Conservation (phyloP, 2,888 invertebrate species). For the Pyrgus malvae region DNA sequence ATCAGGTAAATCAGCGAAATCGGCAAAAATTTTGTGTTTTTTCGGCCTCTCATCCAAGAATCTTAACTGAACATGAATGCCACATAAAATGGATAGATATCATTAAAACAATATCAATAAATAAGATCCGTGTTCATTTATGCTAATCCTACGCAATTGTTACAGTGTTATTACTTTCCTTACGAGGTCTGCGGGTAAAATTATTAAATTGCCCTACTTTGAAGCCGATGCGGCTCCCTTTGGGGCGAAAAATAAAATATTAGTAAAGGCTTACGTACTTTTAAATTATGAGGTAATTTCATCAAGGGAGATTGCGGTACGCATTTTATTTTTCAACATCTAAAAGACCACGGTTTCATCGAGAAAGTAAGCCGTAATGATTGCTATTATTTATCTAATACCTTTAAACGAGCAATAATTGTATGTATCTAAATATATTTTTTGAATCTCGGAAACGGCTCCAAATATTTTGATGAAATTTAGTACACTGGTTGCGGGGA, state of each 20-base stretch:
- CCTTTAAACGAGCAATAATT: no score
- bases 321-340: conserved; percentile 31
- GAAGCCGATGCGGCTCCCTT: conserved; percentile 26
- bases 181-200: conserved; percentile 63
- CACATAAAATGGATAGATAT: no score
- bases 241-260: conserved; percentile 36
- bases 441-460: no score
- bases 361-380: conserved; percentile 22
- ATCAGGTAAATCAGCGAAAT: no score
- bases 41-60: no score
- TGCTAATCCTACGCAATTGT: conserved; percentile 67
- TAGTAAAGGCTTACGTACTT: conserved; percentile 31
- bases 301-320: conserved; percentile 34
- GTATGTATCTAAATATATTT: no score
- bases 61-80: no score
- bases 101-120: no score
- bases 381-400: conserved; percentile 28
- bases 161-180: conserved; percentile 65
- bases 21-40: no score
- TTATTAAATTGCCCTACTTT: conserved; percentile 68
- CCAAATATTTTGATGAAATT: no score
- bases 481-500: no score
- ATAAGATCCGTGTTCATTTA: no score
- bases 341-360: conserved; percentile 24
- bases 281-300: conserved; percentile 31